Conservation (phyloP, 1,140 invertebrate genomes). For the Homalodisca vitripennis region DNA sequence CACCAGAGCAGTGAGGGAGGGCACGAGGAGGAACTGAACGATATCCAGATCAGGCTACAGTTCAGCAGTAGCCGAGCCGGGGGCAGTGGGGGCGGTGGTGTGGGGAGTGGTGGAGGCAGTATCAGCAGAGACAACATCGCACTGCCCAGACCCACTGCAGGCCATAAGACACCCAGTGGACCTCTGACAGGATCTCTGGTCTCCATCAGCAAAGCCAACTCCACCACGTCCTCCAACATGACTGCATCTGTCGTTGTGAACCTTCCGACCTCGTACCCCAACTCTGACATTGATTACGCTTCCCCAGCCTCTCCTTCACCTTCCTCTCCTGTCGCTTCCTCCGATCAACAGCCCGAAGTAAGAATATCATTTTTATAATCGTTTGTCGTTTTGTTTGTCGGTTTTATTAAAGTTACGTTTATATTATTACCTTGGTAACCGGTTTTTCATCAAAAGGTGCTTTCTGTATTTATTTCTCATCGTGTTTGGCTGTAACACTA, state of each 20-base stretch:
- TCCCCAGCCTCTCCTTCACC: slow-evolving; percentile 41
- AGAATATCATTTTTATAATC: slow-evolving; percentile 45
- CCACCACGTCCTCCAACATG: slow-evolving; percentile 46
- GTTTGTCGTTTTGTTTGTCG: not conserved
- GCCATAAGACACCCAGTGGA: slow-evolving; percentile 6
- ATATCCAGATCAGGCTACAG: slow-evolving; percentile 36
- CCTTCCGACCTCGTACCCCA: slow-evolving; percentile 45
- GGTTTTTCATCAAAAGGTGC: slow-evolving; percentile 10
- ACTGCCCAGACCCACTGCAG: not conserved
- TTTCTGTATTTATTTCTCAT: slow-evolving; percentile 6
- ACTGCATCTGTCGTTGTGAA: slow-evolving; percentile 47
- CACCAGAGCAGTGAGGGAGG: slow-evolving; percentile 24
- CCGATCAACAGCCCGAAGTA: slow-evolving; percentile 43
- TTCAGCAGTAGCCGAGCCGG: slow-evolving; percentile 30
- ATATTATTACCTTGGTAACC: not conserved
- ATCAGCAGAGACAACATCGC: slow-evolving; percentile 9
- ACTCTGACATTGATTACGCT: slow-evolving; percentile 44
- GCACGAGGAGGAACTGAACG: slow-evolving; percentile 38
- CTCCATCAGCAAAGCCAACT: slow-evolving; percentile 45
- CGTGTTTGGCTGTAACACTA: slow-evolving; percentile 3
- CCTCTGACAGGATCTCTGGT: slow-evolving; percentile 37
- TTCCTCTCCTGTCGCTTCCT: slow-evolving; percentile 39
- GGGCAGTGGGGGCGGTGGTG: slow-evolving; percentile 21
- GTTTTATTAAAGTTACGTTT: not conserved
- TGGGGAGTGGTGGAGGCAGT: not conserved